Conservation (phyloP, 2,888 invertebrate species). For the Drosophila picticornis region DNA sequence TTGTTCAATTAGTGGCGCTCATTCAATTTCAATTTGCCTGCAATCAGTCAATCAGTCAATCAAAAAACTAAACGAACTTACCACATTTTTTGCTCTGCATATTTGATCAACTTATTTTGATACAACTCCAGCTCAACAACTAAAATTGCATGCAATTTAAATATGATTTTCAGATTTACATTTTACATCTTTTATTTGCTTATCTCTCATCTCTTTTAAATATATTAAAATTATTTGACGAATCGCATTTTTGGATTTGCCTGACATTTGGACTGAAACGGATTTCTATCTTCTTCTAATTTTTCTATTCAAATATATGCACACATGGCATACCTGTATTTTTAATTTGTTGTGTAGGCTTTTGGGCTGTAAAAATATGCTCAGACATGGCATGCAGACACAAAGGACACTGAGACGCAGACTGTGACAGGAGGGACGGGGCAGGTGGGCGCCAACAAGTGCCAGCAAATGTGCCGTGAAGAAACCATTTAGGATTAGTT, state of each 20-base stretch:
- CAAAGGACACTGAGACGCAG: background rate
- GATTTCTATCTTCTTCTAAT: background rate
- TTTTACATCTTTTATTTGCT: background rate
- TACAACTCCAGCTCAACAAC: background rate
- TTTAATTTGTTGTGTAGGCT: slow-evolving; percentile 44
- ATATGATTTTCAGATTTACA: background rate
- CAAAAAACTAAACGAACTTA: slow-evolving; percentile 40
- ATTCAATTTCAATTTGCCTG: slow-evolving; percentile 51
- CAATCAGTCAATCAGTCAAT: slow-evolving; percentile 35
- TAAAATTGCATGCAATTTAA: background rate
- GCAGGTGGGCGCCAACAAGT: slow-evolving; percentile 46
- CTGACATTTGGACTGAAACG: background rate
- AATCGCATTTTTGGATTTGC: slow-evolving; percentile 51
- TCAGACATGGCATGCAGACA: slow-evolving; percentile 21
- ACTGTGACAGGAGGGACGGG: too few species aligned
- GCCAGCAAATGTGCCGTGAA: slow-evolving; percentile 82
- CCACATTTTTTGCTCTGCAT: background rate
- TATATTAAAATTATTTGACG: slow-evolving; percentile 17
- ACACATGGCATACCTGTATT: slow-evolving; percentile 5
- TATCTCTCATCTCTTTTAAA: slow-evolving; percentile 32
- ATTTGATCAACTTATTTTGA: slow-evolving; percentile 3
- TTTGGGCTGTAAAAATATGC: slow-evolving; percentile 42
- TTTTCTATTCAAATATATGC: slow-evolving; percentile 7
- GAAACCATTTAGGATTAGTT: slow-evolving; percentile 84
- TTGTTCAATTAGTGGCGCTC: slow-evolving; percentile 75